phyloP scores from a whole-genome alignment of 2,797 vertebrate genomes.

The Pseudomugil gertrudae region DNA sequence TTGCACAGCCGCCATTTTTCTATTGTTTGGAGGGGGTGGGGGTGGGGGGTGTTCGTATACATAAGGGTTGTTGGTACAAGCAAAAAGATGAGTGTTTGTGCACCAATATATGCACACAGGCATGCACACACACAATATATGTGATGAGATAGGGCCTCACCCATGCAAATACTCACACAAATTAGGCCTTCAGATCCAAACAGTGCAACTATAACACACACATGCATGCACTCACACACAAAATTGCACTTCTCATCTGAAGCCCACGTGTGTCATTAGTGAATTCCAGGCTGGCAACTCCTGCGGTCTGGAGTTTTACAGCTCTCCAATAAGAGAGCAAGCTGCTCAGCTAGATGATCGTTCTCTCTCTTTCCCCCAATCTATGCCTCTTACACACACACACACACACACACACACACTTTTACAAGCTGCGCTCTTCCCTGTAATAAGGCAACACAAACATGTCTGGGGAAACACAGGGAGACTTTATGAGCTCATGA shows the following conservation, averaged over 20 bases:
- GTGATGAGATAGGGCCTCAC: constrained; percentile 65
- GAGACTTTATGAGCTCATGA: constrained; percentile 69
- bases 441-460: constrained; percentile 78
- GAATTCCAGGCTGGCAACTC: constrained; percentile 81
- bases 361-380: constrained; percentile 42
- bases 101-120: constrained; percentile 26
- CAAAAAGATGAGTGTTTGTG: constrained; percentile 37
- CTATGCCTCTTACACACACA: constrained; percentile 23
- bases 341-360: constrained; percentile 56
- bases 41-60: not conserved
- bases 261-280: constrained; percentile 83
- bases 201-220: constrained; percentile 49
- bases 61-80: constrained; percentile 7
- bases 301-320: constrained; percentile 79
- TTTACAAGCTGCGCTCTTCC: constrained; percentile 74
- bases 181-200: constrained; percentile 62
- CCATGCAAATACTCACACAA: constrained; percentile 55
- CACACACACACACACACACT: constrained; percentile 37
- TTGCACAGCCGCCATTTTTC: constrained; percentile 65
- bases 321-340: constrained; percentile 72
- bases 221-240: constrained; percentile 50
- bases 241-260: constrained; percentile 79
- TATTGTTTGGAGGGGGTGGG: no score
- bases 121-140: constrained; percentile 38
- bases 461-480: constrained; percentile 70